Evolutionary conservation across 53 echinoderm and acorn worm species (phyloP).

Genomic region (Mesocentrotus franciscanus): DNA sequence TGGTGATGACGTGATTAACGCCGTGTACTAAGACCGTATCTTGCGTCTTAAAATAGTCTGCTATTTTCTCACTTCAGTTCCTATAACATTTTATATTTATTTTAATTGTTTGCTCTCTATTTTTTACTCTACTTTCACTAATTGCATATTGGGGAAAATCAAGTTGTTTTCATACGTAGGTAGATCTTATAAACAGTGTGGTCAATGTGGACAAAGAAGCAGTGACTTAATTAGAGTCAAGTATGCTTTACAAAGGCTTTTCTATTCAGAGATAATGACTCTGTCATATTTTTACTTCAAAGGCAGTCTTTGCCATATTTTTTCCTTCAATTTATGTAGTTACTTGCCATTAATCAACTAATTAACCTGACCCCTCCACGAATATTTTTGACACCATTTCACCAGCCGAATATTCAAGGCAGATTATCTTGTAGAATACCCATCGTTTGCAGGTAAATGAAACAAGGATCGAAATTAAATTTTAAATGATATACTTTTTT

Average conservation of each 20-base stretch:
- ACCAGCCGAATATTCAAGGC: not conserved
- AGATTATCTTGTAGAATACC: not conserved
- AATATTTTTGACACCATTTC: not conserved
- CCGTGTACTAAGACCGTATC: not conserved
- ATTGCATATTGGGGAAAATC: not conserved
- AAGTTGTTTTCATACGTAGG: not conserved
- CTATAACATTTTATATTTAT: not conserved
- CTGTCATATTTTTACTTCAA: not conserved
- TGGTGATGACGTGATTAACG: slow-evolving; percentile 45
- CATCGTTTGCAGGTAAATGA: no score
- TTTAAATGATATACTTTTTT: no score
- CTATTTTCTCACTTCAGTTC: not conserved
- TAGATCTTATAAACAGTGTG: not conserved
- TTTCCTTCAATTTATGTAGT: not conserved
- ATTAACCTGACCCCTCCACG: not conserved
- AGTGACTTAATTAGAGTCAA: no score
- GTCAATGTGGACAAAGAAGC: not conserved
- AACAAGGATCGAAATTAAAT: no score
- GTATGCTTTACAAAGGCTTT: no score
- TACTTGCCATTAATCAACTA: not conserved
- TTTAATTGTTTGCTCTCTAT: not conserved
- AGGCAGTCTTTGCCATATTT: no score
- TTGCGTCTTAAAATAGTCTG: slow-evolving; percentile 19
- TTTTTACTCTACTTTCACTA: not conserved
- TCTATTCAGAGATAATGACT: not conserved